Conservation (phyloP, 1,140 invertebrate species). For the Atta cephalotes region DNA sequence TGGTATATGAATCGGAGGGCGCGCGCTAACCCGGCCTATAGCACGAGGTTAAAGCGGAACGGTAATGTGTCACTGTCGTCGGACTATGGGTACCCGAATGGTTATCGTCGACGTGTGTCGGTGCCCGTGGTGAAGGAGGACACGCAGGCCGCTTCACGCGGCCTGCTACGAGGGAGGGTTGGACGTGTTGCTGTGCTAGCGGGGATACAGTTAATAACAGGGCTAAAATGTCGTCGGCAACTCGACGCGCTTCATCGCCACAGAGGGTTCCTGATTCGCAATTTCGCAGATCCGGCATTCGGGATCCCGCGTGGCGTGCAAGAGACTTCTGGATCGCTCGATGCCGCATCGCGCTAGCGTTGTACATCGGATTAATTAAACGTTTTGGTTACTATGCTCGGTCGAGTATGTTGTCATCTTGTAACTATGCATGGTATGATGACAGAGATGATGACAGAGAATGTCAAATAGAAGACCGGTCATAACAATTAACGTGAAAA, state of each 20-base stretch:
- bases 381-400: conserved; percentile 56
- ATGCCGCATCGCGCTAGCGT: conserved; percentile 34
- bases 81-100: conserved; percentile 78
- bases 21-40: conserved; percentile 72
- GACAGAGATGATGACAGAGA: conserved; percentile 24
- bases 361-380: conserved; percentile 74
- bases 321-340: conserved; percentile 34
- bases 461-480: neutral
- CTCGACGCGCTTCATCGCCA: conserved; percentile 68
- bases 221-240: conserved; percentile 73
- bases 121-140: conserved; percentile 45
- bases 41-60: conserved; percentile 72
- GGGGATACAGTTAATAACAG: conserved; percentile 78
- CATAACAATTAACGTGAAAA: conserved; percentile 44
- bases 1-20: conserved; percentile 79
- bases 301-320: conserved; percentile 21
- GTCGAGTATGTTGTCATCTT: conserved; percentile 70
- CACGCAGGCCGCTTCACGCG: conserved; percentile 13
- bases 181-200: neutral
- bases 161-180: conserved; percentile 10
- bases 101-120: conserved; percentile 77
- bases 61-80: conserved; percentile 85
- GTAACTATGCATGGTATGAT: conserved; percentile 60
- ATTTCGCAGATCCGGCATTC: conserved; percentile 53
- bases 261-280: conserved; percentile 64